Percentiles rank a stretch among this genome's conserved stretches.
phyloP scores from a whole-genome alignment of 2,797 vertebrate species.

The Karalla daura region DNA sequence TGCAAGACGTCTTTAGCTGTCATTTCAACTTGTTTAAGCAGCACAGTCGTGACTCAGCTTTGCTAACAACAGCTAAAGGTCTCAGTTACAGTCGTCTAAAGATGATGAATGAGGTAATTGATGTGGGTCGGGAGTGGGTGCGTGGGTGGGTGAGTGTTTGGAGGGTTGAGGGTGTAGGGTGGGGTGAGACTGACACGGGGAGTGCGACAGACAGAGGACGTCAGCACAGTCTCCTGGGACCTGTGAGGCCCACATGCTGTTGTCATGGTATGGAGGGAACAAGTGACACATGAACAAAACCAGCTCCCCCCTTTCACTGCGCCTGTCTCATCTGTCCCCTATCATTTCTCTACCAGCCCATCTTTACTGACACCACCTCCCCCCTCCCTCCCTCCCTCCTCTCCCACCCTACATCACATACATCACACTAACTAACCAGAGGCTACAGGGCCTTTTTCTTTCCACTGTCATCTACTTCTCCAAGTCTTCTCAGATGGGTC shows the following conservation, averaged over 20 bases:
- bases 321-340: slow-evolving; percentile 72
- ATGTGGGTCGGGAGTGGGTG: not conserved
- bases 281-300: slow-evolving; percentile 76
- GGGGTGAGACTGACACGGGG: slow-evolving; percentile 17
- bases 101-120: slow-evolving; percentile 44
- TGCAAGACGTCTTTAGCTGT: too few relatives aligned
- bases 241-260: slow-evolving; percentile 76
- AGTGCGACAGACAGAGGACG: slow-evolving; percentile 67
- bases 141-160: not conserved
- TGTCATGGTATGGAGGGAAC: slow-evolving; percentile 74
- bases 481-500: slow-evolving; percentile 12
- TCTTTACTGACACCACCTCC: slow-evolving; percentile 56
- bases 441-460: slow-evolving; percentile 57
- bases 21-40: too few relatives aligned
- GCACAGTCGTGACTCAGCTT: not conserved
- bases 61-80: slow-evolving; percentile 3
- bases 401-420: slow-evolving; percentile 59
- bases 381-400: not conserved
- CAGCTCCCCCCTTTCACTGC: slow-evolving; percentile 57
- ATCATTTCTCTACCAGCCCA: slow-evolving; percentile 70
- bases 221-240: slow-evolving; percentile 71
- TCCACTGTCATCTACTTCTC: slow-evolving; percentile 49
- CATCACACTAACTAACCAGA: slow-evolving; percentile 77
- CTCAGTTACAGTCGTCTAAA: slow-evolving; percentile 21
- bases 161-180: too few relatives aligned